These are phyloP conservation scores for Bombus picipes DNA, from an alignment of 1,140 invertebrate species.

Conservation along the genomic window DNA sequence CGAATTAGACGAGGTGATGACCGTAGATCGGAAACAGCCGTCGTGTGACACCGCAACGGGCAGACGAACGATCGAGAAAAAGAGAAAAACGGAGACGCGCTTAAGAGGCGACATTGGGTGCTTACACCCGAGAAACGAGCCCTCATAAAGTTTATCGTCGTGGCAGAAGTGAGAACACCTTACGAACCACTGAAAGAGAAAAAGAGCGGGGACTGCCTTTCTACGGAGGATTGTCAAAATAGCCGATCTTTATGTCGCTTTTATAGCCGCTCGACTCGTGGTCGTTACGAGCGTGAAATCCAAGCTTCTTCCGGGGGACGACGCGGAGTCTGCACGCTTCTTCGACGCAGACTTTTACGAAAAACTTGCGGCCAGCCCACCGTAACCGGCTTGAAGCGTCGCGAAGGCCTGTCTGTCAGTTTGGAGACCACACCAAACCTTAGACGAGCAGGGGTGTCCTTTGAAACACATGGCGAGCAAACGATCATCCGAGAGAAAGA, in stretches of 20 bases:
- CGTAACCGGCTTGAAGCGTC: constrained; percentile 18
- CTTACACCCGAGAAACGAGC: constrained; percentile 75
- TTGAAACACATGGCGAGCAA: constrained; percentile 80
- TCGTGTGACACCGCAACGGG: constrained; percentile 35
- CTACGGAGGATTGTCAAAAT: constrained; percentile 79
- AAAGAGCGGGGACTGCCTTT: constrained; percentile 39
- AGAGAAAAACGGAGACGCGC: constrained; percentile 39
- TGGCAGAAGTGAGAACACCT: constrained; percentile 41
- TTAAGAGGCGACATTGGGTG: constrained; percentile 70
- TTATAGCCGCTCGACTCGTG: constrained; percentile 76
- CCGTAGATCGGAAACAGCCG: constrained; percentile 44
- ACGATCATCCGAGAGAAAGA: constrained; percentile 75
- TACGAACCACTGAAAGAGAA: not conserved
- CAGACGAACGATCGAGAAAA: not conserved
- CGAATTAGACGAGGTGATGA: constrained; percentile 48
- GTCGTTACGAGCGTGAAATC: constrained; percentile 76
- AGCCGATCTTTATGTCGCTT: constrained; percentile 81
- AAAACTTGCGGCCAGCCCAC: constrained; percentile 38
- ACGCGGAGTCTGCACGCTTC: not conserved
- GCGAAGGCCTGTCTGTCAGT: constrained; percentile 16
- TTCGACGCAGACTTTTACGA: constrained; percentile 51
- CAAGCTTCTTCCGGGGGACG: constrained; percentile 70
- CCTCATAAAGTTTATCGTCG: constrained; percentile 79
- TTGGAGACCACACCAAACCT: constrained; percentile 4
- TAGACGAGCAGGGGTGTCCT: not conserved